Conservation (phyloP, 2,888 invertebrate genomes). For the Epiperipatus broadwayi region DNA sequence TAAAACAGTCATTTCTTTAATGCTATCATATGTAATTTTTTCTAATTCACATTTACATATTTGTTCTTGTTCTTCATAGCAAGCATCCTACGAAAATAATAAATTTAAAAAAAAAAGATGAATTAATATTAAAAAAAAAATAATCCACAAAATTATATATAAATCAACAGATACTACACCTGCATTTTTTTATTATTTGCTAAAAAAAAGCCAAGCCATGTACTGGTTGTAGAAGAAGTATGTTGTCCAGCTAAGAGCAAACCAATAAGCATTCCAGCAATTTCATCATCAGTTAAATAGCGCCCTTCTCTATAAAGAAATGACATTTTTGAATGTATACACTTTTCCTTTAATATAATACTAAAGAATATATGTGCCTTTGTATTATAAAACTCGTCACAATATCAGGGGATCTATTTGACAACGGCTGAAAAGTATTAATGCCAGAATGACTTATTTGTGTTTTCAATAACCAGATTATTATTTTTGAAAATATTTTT, state of each 20-base stretch:
- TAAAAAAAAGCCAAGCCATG: conserved; percentile 24
- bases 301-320: conserved; percentile 19
- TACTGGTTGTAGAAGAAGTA: conserved; percentile 25
- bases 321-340: neutral
- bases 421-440: no score
- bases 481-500: no score
- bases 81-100: conserved; percentile 18
- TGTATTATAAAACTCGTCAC: no score
- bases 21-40: conserved; percentile 8
- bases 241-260: conserved; percentile 25
- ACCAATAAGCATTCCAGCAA: conserved; percentile 25
- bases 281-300: conserved; percentile 23
- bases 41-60: conserved; percentile 18
- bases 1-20: conserved; percentile 21
- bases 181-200: conserved; percentile 21
- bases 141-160: no score
- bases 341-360: no score
- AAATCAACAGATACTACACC: no score
- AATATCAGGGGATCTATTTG: no score
- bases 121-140: neutral
- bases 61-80: conserved; percentile 20
- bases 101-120: neutral
- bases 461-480: no score
- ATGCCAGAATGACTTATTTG: no score
- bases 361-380: no score